These are phyloP conservation scores for Tridacna crocea DNA, from an alignment of 2,888 invertebrate species.

Conservation along the genomic window DNA sequence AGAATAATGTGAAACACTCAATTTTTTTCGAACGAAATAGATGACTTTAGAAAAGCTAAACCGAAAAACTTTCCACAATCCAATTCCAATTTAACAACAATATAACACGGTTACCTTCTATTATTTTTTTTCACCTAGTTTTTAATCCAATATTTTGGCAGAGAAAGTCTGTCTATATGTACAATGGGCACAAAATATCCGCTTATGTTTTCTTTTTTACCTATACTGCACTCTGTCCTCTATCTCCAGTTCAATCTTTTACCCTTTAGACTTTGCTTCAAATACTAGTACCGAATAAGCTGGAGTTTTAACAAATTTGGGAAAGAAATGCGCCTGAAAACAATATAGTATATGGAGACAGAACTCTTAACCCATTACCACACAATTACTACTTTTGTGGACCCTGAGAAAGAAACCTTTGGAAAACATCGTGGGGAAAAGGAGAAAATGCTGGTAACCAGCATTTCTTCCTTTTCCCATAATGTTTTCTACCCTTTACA, in stretches of 20 bases:
- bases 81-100: too few relatives aligned
- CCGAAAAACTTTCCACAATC: too few relatives aligned
- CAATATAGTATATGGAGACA: too few relatives aligned
- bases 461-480: not conserved
- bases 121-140: conserved; percentile 38
- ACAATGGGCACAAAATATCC: conserved; percentile 14
- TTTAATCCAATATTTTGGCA: conserved; percentile 51
- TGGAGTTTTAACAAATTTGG: not conserved
- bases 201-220: conserved; percentile 4
- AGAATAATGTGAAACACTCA: too few relatives aligned
- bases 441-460: not conserved
- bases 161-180: conserved; percentile 8
- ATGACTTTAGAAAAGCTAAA: too few relatives aligned
- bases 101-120: conserved; percentile 24
- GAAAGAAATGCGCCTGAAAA: not conserved
- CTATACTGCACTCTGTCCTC: too few relatives aligned
- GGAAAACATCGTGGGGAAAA: too few relatives aligned
- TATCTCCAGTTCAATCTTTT: not conserved
- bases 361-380: too few relatives aligned
- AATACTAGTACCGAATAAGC: not conserved
- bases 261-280: not conserved
- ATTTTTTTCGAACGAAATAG: too few relatives aligned
- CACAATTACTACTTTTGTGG: too few relatives aligned
- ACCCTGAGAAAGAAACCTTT: too few relatives aligned
- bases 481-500: too few relatives aligned